phyloP scores from a whole-genome alignment of 1,140 invertebrate species.

The Dendroctonus ponderosae region DNA sequence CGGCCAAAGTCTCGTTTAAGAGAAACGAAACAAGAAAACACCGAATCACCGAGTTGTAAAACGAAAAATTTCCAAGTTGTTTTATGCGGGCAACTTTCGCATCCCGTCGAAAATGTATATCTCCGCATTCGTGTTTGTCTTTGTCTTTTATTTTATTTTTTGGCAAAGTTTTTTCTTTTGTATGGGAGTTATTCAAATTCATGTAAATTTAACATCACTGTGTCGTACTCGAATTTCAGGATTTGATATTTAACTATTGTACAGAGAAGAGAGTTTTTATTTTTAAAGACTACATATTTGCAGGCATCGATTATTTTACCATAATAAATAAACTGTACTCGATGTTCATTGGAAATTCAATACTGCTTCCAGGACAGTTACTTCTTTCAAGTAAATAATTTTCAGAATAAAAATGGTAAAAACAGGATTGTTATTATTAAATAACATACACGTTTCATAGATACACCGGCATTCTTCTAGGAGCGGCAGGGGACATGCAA shows the following conservation, averaged over 20 bases:
- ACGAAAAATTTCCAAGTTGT: constrained; percentile 32
- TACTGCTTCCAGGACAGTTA: too few relatives aligned
- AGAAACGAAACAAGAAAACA: constrained; percentile 32
- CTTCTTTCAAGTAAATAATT: too few relatives aligned
- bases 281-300: too few relatives aligned
- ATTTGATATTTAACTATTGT: too few relatives aligned
- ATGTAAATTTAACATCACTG: constrained; percentile 28
- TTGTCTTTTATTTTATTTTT: constrained; percentile 35
- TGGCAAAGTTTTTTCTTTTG: constrained; percentile 29
- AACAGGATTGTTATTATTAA: too few relatives aligned
- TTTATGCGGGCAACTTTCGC: constrained; percentile 30
- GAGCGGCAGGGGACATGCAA: too few relatives aligned
- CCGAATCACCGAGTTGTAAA: constrained; percentile 18
- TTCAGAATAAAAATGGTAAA: too few relatives aligned
- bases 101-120: constrained; percentile 33
- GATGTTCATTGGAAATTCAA: too few relatives aligned
- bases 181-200: constrained; percentile 33
- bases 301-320: too few relatives aligned
- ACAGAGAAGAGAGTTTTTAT: background rate
- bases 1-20: constrained; percentile 24
- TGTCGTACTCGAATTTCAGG: background rate
- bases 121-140: constrained; percentile 30
- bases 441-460: too few relatives aligned
- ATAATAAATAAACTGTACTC: too few relatives aligned
- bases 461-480: too few relatives aligned